Percentiles rank a stretch among this genome's conserved stretches.
Conservation (phyloP, 2,888 invertebrate genomes). For the Pyralis farinalis region DNA sequence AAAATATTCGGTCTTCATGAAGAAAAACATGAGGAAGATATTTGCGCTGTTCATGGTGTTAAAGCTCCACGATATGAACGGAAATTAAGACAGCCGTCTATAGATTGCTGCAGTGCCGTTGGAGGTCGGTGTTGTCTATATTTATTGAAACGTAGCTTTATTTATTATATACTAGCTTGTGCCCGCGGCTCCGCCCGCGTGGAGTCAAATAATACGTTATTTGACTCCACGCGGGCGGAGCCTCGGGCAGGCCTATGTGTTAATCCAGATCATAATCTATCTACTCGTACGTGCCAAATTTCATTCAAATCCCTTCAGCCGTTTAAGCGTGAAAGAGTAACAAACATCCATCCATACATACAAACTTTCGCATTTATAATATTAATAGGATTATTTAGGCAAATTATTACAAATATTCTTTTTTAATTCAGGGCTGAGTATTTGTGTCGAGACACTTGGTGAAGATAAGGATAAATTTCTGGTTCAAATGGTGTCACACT, state of each 20-base stretch:
- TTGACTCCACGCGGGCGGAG: no score
- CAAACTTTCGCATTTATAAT: no score
- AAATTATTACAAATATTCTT: background rate
- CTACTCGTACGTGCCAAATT: no score
- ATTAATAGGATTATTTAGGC: no score
- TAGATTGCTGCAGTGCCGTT: constrained; percentile 72
- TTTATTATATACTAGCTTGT: no score
- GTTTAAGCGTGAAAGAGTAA: no score
- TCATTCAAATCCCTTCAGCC: no score
- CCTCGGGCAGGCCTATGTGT: no score
- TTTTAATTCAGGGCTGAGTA: constrained; percentile 51
- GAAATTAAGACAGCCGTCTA: constrained; percentile 49
- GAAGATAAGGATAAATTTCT: constrained; percentile 77
- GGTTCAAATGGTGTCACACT: constrained; percentile 81
- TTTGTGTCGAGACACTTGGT: constrained; percentile 66
- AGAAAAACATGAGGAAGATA: constrained; percentile 24
- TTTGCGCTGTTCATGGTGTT: constrained; percentile 38
- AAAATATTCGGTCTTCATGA: constrained; percentile 53
- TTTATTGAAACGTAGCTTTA: background rate
- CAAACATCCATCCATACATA: no score
- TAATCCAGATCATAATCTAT: no score
- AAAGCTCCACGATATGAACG: constrained; percentile 47
- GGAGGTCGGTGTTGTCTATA: constrained; percentile 44
- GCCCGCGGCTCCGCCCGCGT: no score
- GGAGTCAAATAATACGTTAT: no score